Percentiles rank a stretch among this genome's conserved stretches.
These are phyloP conservation scores for Esox masquinongy DNA, from an alignment of 2,797 vertebrate species.

Conservation along the genomic window DNA sequence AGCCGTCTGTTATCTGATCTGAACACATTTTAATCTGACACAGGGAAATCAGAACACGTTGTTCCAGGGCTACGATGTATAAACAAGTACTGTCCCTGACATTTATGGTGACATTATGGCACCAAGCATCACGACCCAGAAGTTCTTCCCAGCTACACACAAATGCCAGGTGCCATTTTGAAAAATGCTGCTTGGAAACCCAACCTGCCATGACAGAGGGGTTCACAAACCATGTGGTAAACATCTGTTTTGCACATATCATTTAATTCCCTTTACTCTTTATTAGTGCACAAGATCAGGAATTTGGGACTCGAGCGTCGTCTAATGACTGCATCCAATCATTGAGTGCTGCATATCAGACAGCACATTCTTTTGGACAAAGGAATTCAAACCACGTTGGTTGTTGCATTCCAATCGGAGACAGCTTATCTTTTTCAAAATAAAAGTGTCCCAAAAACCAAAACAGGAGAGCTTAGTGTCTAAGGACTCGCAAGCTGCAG, in stretches of 20 bases:
- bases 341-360: background rate
- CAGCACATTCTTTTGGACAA: constrained; percentile 2
- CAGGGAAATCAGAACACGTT: background rate
- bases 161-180: background rate
- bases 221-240: background rate
- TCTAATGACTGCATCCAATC: background rate
- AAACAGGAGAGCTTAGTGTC: constrained; percentile 17
- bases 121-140: background rate
- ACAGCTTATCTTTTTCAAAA: constrained; percentile 26
- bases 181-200: background rate
- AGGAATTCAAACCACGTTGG: constrained; percentile 41
- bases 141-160: background rate
- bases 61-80: background rate
- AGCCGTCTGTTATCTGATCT: background rate
- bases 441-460: constrained; percentile 22
- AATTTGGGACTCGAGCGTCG: background rate
- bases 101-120: background rate
- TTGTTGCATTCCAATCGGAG: constrained; percentile 22
- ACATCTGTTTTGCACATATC: background rate
- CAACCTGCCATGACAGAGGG: too few species aligned
- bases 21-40: background rate
- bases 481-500: background rate
- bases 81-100: constrained; percentile 11
- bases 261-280: background rate
- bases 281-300: background rate